Evolutionary conservation across 2,888 invertebrate genomes (phyloP).

Genomic region (Norana najaformis): DNA sequence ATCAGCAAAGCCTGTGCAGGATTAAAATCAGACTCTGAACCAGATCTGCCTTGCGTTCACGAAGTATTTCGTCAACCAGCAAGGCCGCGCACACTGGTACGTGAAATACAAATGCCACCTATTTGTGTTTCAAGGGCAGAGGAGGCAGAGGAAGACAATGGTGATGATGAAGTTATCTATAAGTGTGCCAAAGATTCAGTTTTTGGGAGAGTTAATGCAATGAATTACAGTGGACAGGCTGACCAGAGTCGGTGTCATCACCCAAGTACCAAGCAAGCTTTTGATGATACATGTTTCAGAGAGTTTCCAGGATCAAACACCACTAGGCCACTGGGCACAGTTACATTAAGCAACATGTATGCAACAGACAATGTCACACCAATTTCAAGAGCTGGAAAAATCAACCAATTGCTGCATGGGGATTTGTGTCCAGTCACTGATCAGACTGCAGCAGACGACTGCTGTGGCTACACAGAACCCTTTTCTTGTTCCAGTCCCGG

Average conservation of each 20-base stretch:
- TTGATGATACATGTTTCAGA: neutral
- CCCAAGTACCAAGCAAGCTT: neutral
- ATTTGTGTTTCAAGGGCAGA: neutral
- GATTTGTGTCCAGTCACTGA: neutral
- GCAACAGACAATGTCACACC: neutral
- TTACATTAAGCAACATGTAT: neutral
- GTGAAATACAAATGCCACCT: neutral
- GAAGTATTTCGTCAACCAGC: neutral
- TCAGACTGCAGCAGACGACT: neutral
- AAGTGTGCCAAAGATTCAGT: neutral
- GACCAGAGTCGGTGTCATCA: neutral
- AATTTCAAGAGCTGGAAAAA: slow-evolving; percentile 2
- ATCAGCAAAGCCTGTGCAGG: neutral
- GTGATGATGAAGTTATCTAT: neutral
- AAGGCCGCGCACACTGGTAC: neutral
- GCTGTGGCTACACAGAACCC: neutral
- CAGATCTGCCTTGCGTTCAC: neutral
- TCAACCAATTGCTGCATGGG: neutral
- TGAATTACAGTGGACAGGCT: neutral
- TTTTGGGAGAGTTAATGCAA: neutral
- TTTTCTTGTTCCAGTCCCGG: no score
- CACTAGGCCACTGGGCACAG: neutral
- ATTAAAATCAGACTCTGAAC: neutral
- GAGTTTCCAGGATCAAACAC: neutral
- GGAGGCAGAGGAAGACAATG: neutral